Evolutionary conservation across 2,113 vertebrate species (phyloP).

Genomic region (Tautogolabrus adspersus): DNA sequence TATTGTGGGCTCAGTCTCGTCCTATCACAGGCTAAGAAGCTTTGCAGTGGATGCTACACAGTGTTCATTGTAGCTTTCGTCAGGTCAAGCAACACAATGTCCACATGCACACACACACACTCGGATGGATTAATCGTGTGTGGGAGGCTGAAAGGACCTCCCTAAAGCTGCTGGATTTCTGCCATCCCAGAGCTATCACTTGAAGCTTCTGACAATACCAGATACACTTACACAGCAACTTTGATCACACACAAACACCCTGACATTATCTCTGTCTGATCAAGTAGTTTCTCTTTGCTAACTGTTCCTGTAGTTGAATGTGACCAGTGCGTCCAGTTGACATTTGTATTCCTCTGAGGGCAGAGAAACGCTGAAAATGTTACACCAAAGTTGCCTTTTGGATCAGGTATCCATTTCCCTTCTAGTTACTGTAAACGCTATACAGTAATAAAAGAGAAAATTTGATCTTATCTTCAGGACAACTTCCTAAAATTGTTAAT

Average conservation of each 20-base stretch:
- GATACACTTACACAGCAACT: conserved; percentile 28
- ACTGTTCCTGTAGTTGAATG: conserved; percentile 17
- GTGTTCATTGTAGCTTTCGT: conserved; percentile 66
- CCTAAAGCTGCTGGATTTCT: conserved; percentile 62
- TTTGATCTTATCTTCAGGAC: conserved; percentile 8
- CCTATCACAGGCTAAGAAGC: conserved; percentile 75
- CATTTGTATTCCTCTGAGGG: conserved; percentile 15
- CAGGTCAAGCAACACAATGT: conserved; percentile 68
- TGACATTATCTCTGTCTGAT: neutral
- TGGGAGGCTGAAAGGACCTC: conserved; percentile 76
- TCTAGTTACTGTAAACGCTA: conserved; percentile 17
- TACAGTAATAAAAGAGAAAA: conserved; percentile 22
- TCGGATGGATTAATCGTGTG: conserved; percentile 66
- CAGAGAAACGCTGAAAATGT: neutral
- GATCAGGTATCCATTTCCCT: conserved; percentile 18
- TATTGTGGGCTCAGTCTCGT: conserved; percentile 79
- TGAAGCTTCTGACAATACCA: conserved; percentile 48
- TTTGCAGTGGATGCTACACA: conserved; percentile 69
- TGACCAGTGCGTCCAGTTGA: conserved; percentile 19
- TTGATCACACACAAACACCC: conserved; percentile 14
- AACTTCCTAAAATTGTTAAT: conserved; percentile 20
- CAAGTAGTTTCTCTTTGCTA: neutral
- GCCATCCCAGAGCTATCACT: conserved; percentile 65
- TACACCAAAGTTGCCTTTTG: conserved; percentile 26
- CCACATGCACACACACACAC: conserved; percentile 41